Percentiles rank a stretch among this genome's conserved stretches.
phyloP scores from a whole-genome alignment of 2,888 invertebrate species.

The Endomychus coccineus region DNA sequence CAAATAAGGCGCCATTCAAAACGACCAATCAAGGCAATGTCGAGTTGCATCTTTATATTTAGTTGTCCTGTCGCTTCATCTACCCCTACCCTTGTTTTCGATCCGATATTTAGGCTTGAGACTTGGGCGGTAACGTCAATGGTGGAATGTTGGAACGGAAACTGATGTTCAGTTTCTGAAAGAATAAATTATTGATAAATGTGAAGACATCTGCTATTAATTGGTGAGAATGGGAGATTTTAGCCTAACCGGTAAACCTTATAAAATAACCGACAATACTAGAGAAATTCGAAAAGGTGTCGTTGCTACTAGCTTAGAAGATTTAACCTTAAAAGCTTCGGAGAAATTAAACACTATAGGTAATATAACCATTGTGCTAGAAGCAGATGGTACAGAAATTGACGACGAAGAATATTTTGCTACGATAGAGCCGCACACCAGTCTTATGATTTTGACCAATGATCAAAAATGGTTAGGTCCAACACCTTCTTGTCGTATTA shows the following conservation, averaged over 20 bases:
- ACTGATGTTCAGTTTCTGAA: too few species aligned
- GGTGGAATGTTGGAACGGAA: too few species aligned
- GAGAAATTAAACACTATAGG: constrained; percentile 61
- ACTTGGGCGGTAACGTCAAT: too few species aligned
- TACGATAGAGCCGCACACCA: constrained; percentile 80
- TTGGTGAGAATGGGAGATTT: constrained; percentile 49
- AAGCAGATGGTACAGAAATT: constrained; percentile 90
- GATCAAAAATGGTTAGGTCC: constrained; percentile 66
- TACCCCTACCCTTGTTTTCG: too few species aligned
- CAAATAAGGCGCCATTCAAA: too few species aligned
- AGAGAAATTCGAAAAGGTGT: constrained; percentile 76
- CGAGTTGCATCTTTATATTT: too few species aligned
- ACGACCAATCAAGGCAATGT: too few species aligned
- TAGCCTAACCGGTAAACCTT: constrained; percentile 53
- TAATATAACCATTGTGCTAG: constrained; percentile 72
- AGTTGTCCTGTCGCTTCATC: too few species aligned
- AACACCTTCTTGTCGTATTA: constrained; percentile 55
- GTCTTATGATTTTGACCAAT: constrained; percentile 71
- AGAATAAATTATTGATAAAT: too few species aligned
- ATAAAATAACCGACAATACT: constrained; percentile 72
- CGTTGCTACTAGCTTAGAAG: constrained; percentile 71
- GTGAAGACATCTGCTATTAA: too few species aligned
- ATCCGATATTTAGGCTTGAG: too few species aligned
- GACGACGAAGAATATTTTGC: constrained; percentile 94
- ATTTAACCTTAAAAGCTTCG: constrained; percentile 66